Conservation (phyloP, 2,888 invertebrate genomes). For the Griposia aprilina region DNA sequence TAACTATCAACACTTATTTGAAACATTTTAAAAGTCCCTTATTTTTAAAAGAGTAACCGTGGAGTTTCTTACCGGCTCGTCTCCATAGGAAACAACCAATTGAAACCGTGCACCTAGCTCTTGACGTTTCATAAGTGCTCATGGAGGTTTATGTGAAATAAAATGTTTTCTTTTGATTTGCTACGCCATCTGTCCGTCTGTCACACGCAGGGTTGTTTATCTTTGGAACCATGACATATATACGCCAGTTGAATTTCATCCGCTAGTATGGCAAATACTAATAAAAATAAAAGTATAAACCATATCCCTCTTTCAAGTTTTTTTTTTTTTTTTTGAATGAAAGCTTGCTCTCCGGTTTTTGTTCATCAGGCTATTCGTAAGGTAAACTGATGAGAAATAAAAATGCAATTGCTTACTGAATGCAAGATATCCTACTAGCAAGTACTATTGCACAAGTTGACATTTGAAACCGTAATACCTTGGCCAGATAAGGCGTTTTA, state of each 20-base stretch:
- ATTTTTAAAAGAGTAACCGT: too few relatives aligned
- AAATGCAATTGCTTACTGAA: neutral
- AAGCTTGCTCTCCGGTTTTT: neutral
- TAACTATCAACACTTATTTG: too few relatives aligned
- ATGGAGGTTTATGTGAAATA: too few relatives aligned
- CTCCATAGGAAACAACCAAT: too few relatives aligned
- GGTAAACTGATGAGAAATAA: neutral
- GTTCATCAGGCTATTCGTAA: neutral
- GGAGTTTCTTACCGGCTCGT: too few relatives aligned
- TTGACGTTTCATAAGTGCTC: too few relatives aligned
- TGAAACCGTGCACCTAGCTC: too few relatives aligned
- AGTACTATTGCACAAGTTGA: neutral
- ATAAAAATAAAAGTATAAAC: neutral
- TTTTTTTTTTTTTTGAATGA: too few relatives aligned
- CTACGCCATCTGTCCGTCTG: too few relatives aligned
- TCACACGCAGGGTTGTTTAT: neutral
- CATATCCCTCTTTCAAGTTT: neutral
- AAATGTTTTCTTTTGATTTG: too few relatives aligned
- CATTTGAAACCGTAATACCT: conserved; percentile 7
- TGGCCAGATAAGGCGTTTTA: neutral
- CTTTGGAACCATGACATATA: neutral
- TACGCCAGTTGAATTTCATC: neutral
- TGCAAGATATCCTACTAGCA: neutral
- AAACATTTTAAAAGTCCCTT: too few relatives aligned
- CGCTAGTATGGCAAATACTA: neutral